Evolutionary conservation across 1,140 invertebrate species (phyloP), one percentile per base, ranked within the genome.

Genomic region (Bathynomus jamesi): DNA sequence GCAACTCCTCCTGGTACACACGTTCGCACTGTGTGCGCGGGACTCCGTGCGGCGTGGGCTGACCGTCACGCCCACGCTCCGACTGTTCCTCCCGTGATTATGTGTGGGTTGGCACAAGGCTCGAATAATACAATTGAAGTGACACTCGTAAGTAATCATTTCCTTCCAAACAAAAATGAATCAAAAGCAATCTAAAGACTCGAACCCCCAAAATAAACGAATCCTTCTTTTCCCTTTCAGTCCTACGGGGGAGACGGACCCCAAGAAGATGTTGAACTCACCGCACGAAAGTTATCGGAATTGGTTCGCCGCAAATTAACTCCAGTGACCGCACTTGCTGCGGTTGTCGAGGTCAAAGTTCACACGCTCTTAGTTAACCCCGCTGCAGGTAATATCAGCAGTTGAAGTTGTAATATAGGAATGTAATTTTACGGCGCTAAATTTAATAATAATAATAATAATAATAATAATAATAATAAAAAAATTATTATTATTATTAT

Each of bases 101-200:
- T 93, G 0, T 95, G 93, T 80, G 91, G 91, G 79, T 83, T 94
- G 7, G 91, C 92, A 75, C 84, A 85, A 0, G 88, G 88, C 25
- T 89, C 89, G 65, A 90, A 91, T 78, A 91, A 94, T 78, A 90
- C 90, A 2, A 85, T 95, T 61, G 92, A 94, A 83, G 88, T 95
- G n/a, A 92, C 92, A 17, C 84, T 94, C 84, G 90, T 92, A 81
- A 88, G 87, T 84, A n/a, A n/a, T n/a, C 40, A 24, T 32, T 10
- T 64, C 17, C 65, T 13, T 66, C 27, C 3, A 61, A n/a, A 11
- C 25, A 13, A 69, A 62, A 13, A n/a, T n/a, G n/a, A n/a, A 72
- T 21, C 28, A 64, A n/a, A 28, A 28, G 17, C 63, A 67, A 10
- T 28, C 11, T 17, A 29, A 11, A 28, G 8, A 65, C 28, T 21